Evolutionary conservation across 2,888 invertebrate genomes (phyloP).

Genomic region (Coenonympha arcania): DNA sequence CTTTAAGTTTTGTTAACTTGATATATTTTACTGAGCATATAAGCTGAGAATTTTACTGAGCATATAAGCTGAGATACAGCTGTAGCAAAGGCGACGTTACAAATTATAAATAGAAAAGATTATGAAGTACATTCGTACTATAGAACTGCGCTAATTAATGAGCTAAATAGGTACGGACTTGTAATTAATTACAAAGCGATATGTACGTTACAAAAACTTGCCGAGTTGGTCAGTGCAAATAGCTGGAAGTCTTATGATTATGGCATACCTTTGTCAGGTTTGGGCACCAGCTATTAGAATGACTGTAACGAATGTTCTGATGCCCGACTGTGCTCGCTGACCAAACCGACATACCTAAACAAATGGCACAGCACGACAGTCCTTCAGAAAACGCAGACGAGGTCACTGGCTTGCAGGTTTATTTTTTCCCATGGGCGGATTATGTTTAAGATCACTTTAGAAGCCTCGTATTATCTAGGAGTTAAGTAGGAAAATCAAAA

Average conservation of each 20-base stretch:
- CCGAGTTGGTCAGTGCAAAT: background rate
- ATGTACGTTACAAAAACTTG: background rate
- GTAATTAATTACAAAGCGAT: constrained; percentile 1
- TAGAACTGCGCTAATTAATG: background rate
- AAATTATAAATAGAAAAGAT: background rate
- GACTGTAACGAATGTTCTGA: constrained; percentile 60
- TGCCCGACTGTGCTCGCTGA: constrained; percentile 77
- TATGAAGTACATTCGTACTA: background rate
- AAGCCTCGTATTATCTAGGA: background rate
- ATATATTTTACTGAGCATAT: background rate
- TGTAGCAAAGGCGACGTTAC: background rate
- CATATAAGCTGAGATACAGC: background rate
- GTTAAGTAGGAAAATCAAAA: background rate
- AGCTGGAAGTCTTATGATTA: background rate
- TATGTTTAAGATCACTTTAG: background rate
- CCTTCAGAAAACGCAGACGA: constrained; percentile 58
- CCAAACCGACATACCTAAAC: constrained; percentile 81
- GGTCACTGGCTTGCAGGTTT: constrained; percentile 43
- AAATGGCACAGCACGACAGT: constrained; percentile 58
- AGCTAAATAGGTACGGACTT: background rate
- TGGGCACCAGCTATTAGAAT: constrained; percentile 66
- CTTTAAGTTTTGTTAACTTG: too few species aligned
- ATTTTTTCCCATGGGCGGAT: constrained; percentile 22
- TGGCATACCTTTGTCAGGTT: constrained; percentile 66
- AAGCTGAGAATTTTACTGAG: too few species aligned